Percentiles rank a stretch among this genome's conserved stretches.
Conservation (phyloP, 2,113 vertebrate species). For the Tachysurus vachellii region DNA sequence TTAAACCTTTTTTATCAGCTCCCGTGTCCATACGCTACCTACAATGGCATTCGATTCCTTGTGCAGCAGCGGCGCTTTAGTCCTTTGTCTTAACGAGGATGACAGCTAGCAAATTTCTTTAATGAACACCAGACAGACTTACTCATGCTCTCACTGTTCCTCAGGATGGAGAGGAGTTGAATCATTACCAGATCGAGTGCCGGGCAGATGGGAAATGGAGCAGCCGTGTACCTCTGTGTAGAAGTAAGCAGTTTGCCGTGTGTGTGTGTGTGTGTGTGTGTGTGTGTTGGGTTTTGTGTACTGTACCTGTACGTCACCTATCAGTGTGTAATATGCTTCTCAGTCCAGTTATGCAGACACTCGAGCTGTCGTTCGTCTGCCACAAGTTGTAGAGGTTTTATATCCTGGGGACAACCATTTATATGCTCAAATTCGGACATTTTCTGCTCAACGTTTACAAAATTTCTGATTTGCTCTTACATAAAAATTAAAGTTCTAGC, state of each 20-base stretch:
- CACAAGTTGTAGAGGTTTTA: too few relatives aligned
- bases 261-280: background rate
- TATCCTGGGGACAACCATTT: too few relatives aligned
- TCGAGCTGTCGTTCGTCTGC: too few relatives aligned
- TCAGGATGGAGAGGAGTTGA: constrained; percentile 77
- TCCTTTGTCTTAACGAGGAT: background rate
- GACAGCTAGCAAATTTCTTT: background rate
- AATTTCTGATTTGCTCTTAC: too few relatives aligned
- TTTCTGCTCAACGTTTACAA: too few relatives aligned
- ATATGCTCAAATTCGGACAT: too few relatives aligned
- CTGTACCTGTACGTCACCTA: background rate
- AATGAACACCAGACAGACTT: background rate
- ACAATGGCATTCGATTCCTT: too few relatives aligned
- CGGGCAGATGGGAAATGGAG: constrained; percentile 85
- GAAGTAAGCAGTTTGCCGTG: constrained; percentile 78
- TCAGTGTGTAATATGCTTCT: too few relatives aligned
- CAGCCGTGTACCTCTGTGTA: constrained; percentile 79
- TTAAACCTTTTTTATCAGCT: background rate
- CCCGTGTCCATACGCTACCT: background rate
- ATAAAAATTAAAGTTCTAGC: too few relatives aligned
- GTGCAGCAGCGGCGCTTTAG: background rate
- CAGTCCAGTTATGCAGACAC: too few relatives aligned
- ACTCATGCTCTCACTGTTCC: background rate
- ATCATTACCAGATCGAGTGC: constrained; percentile 84
- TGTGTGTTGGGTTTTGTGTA: background rate